Percentiles rank a stretch among this genome's conserved stretches.
These are phyloP conservation scores for Fragum fragum DNA, from an alignment of 2,888 invertebrate genomes.

Conservation along the genomic window DNA sequence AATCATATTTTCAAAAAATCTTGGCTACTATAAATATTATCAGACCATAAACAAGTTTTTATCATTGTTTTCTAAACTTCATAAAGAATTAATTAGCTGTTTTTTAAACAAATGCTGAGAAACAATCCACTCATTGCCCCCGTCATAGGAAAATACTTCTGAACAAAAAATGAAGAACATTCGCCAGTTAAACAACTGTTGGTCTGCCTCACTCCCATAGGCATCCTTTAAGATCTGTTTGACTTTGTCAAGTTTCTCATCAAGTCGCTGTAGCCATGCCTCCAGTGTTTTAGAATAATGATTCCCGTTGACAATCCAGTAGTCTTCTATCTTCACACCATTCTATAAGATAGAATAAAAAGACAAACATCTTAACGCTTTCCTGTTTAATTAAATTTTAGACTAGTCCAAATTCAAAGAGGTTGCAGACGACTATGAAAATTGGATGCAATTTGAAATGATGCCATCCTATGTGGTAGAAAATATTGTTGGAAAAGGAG, in stretches of 20 bases:
- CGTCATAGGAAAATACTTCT: conserved; percentile 80
- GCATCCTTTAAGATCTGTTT: conserved; percentile 68
- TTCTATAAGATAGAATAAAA: conserved; percentile 66
- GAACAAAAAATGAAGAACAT: conserved; percentile 83
- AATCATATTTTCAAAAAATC: too few species aligned
- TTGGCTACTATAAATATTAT: too few species aligned
- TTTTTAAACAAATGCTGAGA: conserved; percentile 80
- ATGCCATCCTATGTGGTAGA: too few species aligned
- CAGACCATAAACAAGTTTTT: too few species aligned
- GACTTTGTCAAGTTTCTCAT: conserved; percentile 75
- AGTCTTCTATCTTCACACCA: conserved; percentile 76
- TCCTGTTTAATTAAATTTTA: too few species aligned
- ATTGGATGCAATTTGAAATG: too few species aligned
- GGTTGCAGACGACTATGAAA: too few species aligned
- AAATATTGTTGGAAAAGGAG: too few species aligned
- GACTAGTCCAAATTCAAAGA: too few species aligned
- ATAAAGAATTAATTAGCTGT: conserved; percentile 70
- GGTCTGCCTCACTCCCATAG: conserved; percentile 76
- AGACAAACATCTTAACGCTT: too few species aligned
- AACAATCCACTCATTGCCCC: conserved; percentile 83
- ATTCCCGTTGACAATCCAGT: conserved; percentile 79
- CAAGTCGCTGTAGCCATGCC: conserved; percentile 77
- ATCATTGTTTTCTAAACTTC: background rate
- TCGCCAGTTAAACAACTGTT: conserved; percentile 82
- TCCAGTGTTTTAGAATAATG: conserved; percentile 81